Conservation (phyloP, 1,140 invertebrate genomes). For the Anastrepha obliqua region DNA sequence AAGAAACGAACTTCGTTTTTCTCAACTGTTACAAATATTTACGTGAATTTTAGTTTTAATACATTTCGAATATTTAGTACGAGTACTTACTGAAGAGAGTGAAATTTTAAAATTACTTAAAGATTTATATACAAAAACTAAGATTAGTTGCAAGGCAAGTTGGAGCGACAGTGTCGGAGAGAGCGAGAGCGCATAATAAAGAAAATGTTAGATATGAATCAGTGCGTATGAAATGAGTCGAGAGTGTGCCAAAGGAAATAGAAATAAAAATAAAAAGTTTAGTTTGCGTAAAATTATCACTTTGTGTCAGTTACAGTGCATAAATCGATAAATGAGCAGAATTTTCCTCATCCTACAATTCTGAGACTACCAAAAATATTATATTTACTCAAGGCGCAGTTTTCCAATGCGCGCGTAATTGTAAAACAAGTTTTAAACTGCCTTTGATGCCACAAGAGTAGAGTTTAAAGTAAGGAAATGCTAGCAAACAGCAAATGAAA, state of each 20-base stretch:
- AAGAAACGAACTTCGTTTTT: slow-evolving; percentile 35
- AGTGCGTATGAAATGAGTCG: slow-evolving; percentile 15
- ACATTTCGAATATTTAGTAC: neutral
- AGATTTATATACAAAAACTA: slow-evolving; percentile 3
- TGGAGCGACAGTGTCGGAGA: neutral
- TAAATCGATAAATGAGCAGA: too few relatives aligned
- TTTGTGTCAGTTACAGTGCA: too few relatives aligned
- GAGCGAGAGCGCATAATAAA: slow-evolving; percentile 8
- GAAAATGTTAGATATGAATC: neutral
- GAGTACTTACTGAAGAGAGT: too few relatives aligned
- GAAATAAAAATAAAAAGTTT: neutral
- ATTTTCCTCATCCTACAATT: too few relatives aligned
- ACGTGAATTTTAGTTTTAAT: neutral
- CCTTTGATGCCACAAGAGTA: too few relatives aligned
- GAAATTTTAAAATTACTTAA: neutral
- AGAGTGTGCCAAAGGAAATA: neutral
- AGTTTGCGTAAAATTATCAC: too few relatives aligned
- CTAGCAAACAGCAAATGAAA: too few relatives aligned
- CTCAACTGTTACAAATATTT: slow-evolving; percentile 3
- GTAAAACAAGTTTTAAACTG: too few relatives aligned
- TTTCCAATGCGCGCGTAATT: too few relatives aligned
- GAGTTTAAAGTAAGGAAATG: too few relatives aligned
- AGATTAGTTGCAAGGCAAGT: neutral
- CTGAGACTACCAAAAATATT: too few relatives aligned
- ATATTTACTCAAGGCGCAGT: too few relatives aligned